Evolutionary conservation across 2,113 vertebrate species (phyloP).

Genomic region (Gasterosteus nipponicus): DNA sequence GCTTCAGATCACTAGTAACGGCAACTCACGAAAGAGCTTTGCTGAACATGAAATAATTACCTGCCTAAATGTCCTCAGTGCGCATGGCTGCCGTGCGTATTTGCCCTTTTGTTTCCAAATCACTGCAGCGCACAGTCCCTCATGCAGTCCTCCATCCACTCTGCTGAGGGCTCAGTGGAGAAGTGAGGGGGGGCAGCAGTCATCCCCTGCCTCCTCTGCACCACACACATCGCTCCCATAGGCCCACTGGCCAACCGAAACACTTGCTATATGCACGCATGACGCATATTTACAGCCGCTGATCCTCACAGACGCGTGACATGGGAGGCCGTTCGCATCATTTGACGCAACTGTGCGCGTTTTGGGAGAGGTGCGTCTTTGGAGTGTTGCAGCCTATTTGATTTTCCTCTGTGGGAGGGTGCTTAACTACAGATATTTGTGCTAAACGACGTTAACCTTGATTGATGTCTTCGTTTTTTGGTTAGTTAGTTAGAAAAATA

Average conservation of each 20-base stretch:
- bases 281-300: slow-evolving; percentile 26
- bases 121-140: slow-evolving; percentile 24
- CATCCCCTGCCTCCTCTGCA: slow-evolving; percentile 61
- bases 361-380: slow-evolving; percentile 9
- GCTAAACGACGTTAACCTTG: background rate
- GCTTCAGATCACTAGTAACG: slow-evolving; percentile 51
- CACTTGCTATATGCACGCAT: slow-evolving; percentile 29
- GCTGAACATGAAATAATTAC: background rate
- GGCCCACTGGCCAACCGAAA: slow-evolving; percentile 46
- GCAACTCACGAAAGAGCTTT: slow-evolving; percentile 45
- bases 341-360: slow-evolving; percentile 15
- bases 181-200: slow-evolving; percentile 60
- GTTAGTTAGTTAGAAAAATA: background rate
- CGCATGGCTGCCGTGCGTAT: slow-evolving; percentile 11
- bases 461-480: background rate
- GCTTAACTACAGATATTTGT: background rate
- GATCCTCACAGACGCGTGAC: background rate
- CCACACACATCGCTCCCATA: slow-evolving; percentile 49
- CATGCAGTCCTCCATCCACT: slow-evolving; percentile 46
- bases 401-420: slow-evolving; percentile 35
- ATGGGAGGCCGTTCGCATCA: background rate
- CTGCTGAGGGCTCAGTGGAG: slow-evolving; percentile 54
- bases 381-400: slow-evolving; percentile 6
- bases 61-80: slow-evolving; percentile 7
- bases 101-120: slow-evolving; percentile 3